These are phyloP conservation scores for Barypeithes pellucidus DNA, from an alignment of 2,888 invertebrate genomes.

Conservation along the genomic window DNA sequence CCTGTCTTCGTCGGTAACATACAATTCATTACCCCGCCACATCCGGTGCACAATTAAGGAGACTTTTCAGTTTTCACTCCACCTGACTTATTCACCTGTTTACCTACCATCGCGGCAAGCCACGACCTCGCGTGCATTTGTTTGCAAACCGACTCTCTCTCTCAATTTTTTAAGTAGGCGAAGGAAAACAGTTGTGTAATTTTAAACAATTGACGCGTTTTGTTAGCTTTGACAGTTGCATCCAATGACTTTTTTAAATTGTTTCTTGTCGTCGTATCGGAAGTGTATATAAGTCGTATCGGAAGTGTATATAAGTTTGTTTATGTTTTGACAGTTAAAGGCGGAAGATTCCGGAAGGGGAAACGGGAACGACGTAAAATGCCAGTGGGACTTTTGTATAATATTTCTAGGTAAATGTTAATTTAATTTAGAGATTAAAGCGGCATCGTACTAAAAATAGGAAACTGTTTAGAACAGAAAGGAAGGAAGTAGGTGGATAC, in stretches of 20 bases:
- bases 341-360: constrained; percentile 25
- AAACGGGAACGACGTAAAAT: constrained; percentile 59
- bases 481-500: constrained; percentile 3
- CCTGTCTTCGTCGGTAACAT: constrained; percentile 33
- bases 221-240: constrained; percentile 18
- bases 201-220: constrained; percentile 22
- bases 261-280: constrained; percentile 19
- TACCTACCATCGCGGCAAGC: constrained; percentile 58
- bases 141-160: constrained; percentile 25
- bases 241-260: constrained; percentile 30
- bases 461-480: background rate
- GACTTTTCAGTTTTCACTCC: constrained; percentile 50
- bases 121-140: constrained; percentile 52
- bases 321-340: constrained; percentile 35
- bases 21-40: constrained; percentile 52
- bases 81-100: constrained; percentile 64
- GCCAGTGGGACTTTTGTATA: constrained; percentile 76
- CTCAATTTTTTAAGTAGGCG: constrained; percentile 19
- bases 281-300: constrained; percentile 3
- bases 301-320: constrained; percentile 27
- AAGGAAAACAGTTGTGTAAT: constrained; percentile 29
- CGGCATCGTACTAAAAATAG: constrained; percentile 8
- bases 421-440: constrained; percentile 21
- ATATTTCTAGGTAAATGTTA: constrained; percentile 74
- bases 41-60: constrained; percentile 49